Evolutionary conservation across 2,888 invertebrate genomes (phyloP), one percentile per base, ranked within the genome.

Genomic region (Drymonia ruficornis): DNA sequence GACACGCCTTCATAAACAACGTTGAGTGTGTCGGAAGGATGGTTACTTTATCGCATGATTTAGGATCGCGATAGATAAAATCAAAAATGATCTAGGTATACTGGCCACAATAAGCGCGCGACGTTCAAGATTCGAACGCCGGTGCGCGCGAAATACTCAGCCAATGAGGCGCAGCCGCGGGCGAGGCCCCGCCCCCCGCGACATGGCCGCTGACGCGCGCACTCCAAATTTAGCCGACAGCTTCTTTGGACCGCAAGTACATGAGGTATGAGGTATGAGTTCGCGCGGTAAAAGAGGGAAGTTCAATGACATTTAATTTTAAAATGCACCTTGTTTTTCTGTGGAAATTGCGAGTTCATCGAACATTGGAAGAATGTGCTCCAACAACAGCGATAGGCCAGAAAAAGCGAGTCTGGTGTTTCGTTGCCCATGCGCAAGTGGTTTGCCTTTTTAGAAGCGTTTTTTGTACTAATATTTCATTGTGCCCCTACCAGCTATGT

Each of bases 201-300:
- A 77, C 82, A 91, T 91, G 91, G 89, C 90, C 83, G 90, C 87
- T 81, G 70, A 78, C 72, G 80, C 82, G 80, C 80, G 86, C 86
- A 85, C 79, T 84, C 87, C 91, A 89, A 88, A 90, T 87, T 90
- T 88, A 88, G 86, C 84, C 78, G 78, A 28, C 61, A 72, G 76
- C 68, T 76, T 81, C 80, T 80, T 81, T 70, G 69, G 69, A 70
- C 70, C 76, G 70, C 74, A 76, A 76, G 74, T 71, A 55, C 59
- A 51, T 53, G 63, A n/a, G n/a, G n/a, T 7, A 23, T 23, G 23
- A 50, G 64, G 36, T 43, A 50, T 53, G 50, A 52, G 67, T 58
- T 55, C 61, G 61, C 63, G 62, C 65, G 64, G 63, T 57, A 69
- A 71, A 67, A 65, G 63, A 56, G 53, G 52, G 52, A 62, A 65